Evolutionary conservation across 2,797 vertebrate species (phyloP).

Genomic region (Orestias chungarensis): DNA sequence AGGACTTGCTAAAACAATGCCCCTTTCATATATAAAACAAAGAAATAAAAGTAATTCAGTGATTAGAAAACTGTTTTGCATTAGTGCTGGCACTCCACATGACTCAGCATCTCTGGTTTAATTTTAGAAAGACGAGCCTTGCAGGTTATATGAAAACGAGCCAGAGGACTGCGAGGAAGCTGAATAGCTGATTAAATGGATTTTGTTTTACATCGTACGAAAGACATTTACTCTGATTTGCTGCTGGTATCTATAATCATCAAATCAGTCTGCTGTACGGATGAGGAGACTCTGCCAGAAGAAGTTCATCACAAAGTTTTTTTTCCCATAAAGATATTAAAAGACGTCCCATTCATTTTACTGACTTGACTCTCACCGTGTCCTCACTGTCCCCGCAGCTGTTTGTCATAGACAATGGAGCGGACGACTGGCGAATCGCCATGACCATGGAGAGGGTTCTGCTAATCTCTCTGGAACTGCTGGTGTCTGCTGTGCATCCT

Average conservation of each 20-base stretch:
- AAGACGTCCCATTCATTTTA: constrained; percentile 36
- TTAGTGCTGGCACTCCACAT: constrained; percentile 26
- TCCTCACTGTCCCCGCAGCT: constrained; percentile 58
- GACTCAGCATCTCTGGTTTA: constrained; percentile 45
- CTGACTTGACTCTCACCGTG: constrained; percentile 33
- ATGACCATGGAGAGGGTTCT: constrained; percentile 97
- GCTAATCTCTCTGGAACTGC: constrained; percentile 94
- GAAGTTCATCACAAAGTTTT: constrained; percentile 33
- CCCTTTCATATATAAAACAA: constrained; percentile 6
- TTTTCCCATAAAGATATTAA: constrained; percentile 20
- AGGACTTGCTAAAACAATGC: not conserved
- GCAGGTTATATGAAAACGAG: constrained; percentile 52
- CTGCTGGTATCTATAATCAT: constrained; percentile 53
- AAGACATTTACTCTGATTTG: constrained; percentile 54
- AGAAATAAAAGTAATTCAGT: constrained; percentile 30
- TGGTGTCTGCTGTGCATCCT: constrained; percentile 97
- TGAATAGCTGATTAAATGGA: constrained; percentile 60
- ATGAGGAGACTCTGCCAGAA: constrained; percentile 32
- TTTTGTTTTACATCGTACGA: constrained; percentile 45
- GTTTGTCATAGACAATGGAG: constrained; percentile 97
- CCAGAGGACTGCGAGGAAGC: constrained; percentile 19
- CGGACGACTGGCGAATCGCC: constrained; percentile 98
- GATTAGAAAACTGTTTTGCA: constrained; percentile 42
- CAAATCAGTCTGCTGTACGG: constrained; percentile 46
- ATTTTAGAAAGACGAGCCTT: constrained; percentile 43